Evolutionary conservation across 2,888 invertebrate genomes (phyloP).

Genomic region (Lasius platythorax): DNA sequence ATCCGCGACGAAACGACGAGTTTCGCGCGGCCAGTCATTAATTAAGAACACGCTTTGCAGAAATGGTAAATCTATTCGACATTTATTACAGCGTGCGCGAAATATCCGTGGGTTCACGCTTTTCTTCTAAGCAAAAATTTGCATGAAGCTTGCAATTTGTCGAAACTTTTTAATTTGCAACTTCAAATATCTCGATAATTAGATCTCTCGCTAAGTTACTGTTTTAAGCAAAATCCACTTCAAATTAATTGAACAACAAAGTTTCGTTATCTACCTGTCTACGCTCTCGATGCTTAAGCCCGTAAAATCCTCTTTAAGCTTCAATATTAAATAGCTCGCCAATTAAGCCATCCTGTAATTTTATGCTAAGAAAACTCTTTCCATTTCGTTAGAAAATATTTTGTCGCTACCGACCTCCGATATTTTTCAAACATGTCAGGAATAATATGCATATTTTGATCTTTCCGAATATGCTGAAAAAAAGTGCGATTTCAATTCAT

Average conservation of each 20-base stretch:
- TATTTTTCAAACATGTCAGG: background rate
- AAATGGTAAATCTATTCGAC: constrained; percentile 48
- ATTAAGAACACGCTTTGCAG: constrained; percentile 66
- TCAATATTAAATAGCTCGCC: constrained; percentile 49
- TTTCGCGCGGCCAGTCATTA: constrained; percentile 64
- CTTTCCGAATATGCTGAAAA: background rate
- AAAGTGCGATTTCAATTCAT: background rate
- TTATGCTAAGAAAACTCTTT: background rate
- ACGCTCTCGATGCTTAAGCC: constrained; percentile 32
- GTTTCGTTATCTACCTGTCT: constrained; percentile 30
- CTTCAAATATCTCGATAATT: constrained; percentile 47
- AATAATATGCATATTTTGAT: background rate
- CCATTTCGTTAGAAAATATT: constrained; percentile 14
- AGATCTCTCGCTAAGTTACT: constrained; percentile 25
- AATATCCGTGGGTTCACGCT: background rate
- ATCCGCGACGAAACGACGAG: constrained; percentile 70
- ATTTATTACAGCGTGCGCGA: constrained; percentile 36
- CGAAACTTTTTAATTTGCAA: constrained; percentile 35
- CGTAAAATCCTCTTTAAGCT: constrained; percentile 40
- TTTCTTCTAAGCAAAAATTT: constrained; percentile 34
- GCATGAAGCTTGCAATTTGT: background rate
- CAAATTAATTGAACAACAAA: constrained; percentile 51
- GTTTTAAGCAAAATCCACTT: constrained; percentile 32
- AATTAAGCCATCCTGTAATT: constrained; percentile 38
- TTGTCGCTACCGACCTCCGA: background rate